phyloP scores from a whole-genome alignment of 2,797 vertebrate species.

The Gallinago stenura region DNA sequence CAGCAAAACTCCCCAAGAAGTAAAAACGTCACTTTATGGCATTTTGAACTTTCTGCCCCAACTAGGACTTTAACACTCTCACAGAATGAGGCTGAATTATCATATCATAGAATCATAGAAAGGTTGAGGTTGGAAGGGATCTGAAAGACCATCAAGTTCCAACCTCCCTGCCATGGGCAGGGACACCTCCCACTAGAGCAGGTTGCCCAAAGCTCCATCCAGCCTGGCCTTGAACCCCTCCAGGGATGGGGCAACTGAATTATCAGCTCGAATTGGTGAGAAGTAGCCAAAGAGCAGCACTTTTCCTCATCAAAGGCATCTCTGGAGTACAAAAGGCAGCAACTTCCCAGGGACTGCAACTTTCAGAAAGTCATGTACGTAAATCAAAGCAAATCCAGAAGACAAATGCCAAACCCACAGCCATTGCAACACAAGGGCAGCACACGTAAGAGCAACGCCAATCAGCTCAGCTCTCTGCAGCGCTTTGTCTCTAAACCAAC shows the following conservation, averaged over 20 bases:
- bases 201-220: too few species aligned
- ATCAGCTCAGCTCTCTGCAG: not conserved
- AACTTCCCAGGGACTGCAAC: not conserved
- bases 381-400: not conserved
- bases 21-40: not conserved
- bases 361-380: not conserved
- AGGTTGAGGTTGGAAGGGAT: too few species aligned
- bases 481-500: not conserved
- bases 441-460: rapidly evolving
- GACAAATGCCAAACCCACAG: not conserved
- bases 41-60: not conserved
- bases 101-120: not conserved
- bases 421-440: not conserved
- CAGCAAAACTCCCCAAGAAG: not conserved
- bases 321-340: not conserved
- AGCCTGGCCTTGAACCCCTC: too few species aligned
- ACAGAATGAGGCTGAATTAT: not conserved
- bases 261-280: too few species aligned
- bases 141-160: too few species aligned
- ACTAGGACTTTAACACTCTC: rapidly evolving
- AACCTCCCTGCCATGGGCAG: too few species aligned
- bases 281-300: too few species aligned
- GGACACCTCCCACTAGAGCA: too few species aligned
- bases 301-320: not conserved
- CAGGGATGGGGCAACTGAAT: too few species aligned